A percentile compares a stretch with the other conserved stretches of the same genome.
Conservation (phyloP, 2,888 invertebrate genomes). For the Amblyjoppa fuscipennis region DNA sequence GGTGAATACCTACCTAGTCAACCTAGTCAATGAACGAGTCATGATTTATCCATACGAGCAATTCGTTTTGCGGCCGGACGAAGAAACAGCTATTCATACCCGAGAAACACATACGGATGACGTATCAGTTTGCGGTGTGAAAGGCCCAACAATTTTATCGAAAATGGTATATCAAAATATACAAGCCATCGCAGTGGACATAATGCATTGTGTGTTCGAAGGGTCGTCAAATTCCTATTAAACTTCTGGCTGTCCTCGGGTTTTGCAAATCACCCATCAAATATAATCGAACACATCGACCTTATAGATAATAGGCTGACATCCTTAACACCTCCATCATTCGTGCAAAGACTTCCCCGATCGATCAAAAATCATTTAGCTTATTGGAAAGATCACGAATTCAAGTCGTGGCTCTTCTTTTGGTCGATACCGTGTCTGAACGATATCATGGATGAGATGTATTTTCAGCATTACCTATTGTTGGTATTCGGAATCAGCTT, state of each 20-base stretch:
- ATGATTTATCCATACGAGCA: slow-evolving; percentile 1
- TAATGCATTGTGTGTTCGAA: slow-evolving; percentile 66
- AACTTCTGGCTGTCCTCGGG: slow-evolving; percentile 58
- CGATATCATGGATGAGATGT: slow-evolving; percentile 45
- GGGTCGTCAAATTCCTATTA: slow-evolving; percentile 59
- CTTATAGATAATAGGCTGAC: slow-evolving; percentile 29
- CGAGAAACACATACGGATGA: not conserved
- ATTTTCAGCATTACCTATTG: slow-evolving; percentile 65
- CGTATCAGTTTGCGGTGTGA: slow-evolving; percentile 48
- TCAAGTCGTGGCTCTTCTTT: slow-evolving; percentile 46
- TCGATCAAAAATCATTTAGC: slow-evolving; percentile 25
- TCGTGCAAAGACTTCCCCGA: slow-evolving; percentile 25
- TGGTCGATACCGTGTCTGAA: slow-evolving; percentile 47
- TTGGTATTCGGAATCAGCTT: slow-evolving; percentile 60
- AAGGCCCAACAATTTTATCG: slow-evolving; percentile 60
- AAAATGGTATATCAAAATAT: slow-evolving; percentile 56
- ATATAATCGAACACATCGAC: slow-evolving; percentile 21
- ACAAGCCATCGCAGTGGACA: slow-evolving; percentile 58
- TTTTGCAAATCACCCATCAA: slow-evolving; percentile 27
- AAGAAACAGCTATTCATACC: slow-evolving; percentile 8
- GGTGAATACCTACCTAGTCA: slow-evolving; percentile 28
- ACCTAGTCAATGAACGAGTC: not conserved
- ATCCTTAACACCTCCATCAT: no score
- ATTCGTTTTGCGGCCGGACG: slow-evolving; percentile 7
- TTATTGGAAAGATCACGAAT: slow-evolving; percentile 46